These are phyloP conservation scores for Allygus modestus DNA, from an alignment of 2,888 invertebrate species.

Conservation along the genomic window DNA sequence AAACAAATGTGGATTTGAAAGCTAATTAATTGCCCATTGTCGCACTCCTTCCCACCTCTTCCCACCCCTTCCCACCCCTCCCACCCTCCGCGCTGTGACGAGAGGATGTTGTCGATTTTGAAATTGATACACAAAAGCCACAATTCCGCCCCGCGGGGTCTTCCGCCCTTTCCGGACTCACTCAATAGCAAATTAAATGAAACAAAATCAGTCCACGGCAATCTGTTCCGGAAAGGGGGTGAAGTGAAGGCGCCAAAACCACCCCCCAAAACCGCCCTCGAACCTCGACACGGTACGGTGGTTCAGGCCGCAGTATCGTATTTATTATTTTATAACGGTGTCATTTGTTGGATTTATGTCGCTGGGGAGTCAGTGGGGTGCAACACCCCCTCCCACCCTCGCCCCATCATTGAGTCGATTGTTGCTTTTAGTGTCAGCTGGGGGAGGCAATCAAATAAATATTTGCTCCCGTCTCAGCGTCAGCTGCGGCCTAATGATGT, in stretches of 20 bases:
- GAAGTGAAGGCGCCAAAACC: background rate
- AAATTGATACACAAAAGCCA: slow-evolving; percentile 54
- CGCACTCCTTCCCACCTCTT: background rate
- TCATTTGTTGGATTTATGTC: slow-evolving; percentile 61
- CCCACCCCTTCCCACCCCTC: background rate
- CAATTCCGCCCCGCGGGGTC: slow-evolving; percentile 60
- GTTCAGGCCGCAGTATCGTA: slow-evolving; percentile 31
- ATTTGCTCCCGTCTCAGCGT: slow-evolving; percentile 38
- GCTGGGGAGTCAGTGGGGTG: background rate
- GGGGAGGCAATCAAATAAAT: slow-evolving; percentile 54
- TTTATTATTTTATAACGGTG: slow-evolving; percentile 61
- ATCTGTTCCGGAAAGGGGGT: slow-evolving; percentile 55
- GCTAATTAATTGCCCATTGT: slow-evolving; percentile 19
- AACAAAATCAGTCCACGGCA: slow-evolving; percentile 60
- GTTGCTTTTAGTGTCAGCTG: slow-evolving; percentile 53
- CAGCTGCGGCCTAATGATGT: slow-evolving; percentile 48
- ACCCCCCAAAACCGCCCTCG: slow-evolving; percentile 1
- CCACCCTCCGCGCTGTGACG: slow-evolving; percentile 3
- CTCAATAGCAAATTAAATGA: slow-evolving; percentile 62
- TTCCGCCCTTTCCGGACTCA: slow-evolving; percentile 58
- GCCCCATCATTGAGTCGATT: slow-evolving; percentile 29
- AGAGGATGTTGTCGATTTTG: slow-evolving; percentile 56
- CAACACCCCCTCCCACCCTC: background rate
- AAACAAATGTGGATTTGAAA: background rate
- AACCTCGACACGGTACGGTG: slow-evolving; percentile 19